Conservation (phyloP, 2,888 invertebrate genomes). For the Criorhina ranunculi region DNA sequence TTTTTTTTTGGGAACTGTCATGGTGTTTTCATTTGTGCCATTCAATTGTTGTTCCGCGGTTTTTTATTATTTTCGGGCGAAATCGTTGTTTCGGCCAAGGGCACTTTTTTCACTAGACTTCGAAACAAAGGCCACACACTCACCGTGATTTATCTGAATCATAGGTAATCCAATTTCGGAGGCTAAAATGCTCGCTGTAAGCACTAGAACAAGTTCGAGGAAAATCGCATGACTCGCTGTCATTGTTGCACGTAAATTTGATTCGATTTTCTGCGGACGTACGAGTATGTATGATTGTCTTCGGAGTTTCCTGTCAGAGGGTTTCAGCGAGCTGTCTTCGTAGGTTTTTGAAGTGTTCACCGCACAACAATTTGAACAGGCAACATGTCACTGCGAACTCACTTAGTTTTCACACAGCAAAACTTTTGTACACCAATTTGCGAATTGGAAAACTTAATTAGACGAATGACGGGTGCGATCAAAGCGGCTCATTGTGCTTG, state of each 20-base stretch:
- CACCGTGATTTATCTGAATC: conserved; percentile 84
- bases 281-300: conserved; percentile 21
- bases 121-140: conserved; percentile 75
- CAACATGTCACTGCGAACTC: conserved; percentile 42
- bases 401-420: conserved; percentile 33
- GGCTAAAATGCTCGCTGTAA: conserved; percentile 35
- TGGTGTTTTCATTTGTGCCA: conserved; percentile 46
- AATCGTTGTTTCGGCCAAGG: conserved; percentile 50
- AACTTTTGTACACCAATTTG: conserved; percentile 19
- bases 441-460: conserved; percentile 56
- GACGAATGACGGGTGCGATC: conserved; percentile 20
- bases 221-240: conserved; percentile 56
- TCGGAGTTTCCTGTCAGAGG: conserved; percentile 49
- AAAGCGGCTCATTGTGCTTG: conserved; percentile 32
- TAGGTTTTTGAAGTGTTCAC: conserved; percentile 30
- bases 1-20: conserved; percentile 41
- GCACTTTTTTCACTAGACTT: conserved; percentile 11
- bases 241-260: conserved; percentile 73
- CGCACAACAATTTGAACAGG: conserved; percentile 17
- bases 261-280: conserved; percentile 61
- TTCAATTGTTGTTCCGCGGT: conserved; percentile 42
- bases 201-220: conserved; percentile 35
- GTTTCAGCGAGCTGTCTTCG: conserved; percentile 49
- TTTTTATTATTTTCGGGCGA: conserved; percentile 11
- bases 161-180: conserved; percentile 81